Evolutionary conservation across 2,797 vertebrate species (phyloP), one percentile per base, ranked within the genome.

Genomic region (Characodon lateralis): DNA sequence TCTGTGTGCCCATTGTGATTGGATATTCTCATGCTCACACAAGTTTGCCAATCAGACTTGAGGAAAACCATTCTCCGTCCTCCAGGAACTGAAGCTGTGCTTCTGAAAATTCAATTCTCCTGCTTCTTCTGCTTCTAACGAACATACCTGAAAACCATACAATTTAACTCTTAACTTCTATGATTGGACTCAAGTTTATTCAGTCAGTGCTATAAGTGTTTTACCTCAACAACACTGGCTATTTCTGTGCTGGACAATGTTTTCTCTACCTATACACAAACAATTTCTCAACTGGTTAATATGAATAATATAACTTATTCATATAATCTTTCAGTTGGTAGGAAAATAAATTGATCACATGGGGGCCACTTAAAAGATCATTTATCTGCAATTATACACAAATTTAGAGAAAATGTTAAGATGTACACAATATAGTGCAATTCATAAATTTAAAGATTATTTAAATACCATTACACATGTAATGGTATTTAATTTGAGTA

Each of bases 91-190:
- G 61, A 82, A 81, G 50, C 59, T 55, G 31, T 1, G 12, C 24
- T 28, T 53, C 69, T 24, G 41, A 78, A 76, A 87, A 87, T 80
- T 77, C 5, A 76, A 83, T 78, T 81, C 58, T 59, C 53, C 18
- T 0, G 75, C 35, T 35, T 35, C 35, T 35, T 35, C 35, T 0
- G n/a, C 41, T 72, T 83, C 85, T 84, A 56, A 59, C 83, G 84
- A 83, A 88, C 2, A n/a, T 74, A 18, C 41, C 80, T 77, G 78
- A 81, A 90, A 78, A 81, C 72, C 82, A 84, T 90, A 84, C 88
- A 83, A 74, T 81, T 48, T 68, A 61, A 71, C 61, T 74, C 69
- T n/a, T 28, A 31, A 2, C 51, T 83, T 84, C 88, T 72, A 89
- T 20, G 28, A 80, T 78, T 71, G 1, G 14, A 81, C 72, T 73